phyloP scores from a whole-genome alignment of 2,797 vertebrate species.

The Sandelia bainsii region DNA sequence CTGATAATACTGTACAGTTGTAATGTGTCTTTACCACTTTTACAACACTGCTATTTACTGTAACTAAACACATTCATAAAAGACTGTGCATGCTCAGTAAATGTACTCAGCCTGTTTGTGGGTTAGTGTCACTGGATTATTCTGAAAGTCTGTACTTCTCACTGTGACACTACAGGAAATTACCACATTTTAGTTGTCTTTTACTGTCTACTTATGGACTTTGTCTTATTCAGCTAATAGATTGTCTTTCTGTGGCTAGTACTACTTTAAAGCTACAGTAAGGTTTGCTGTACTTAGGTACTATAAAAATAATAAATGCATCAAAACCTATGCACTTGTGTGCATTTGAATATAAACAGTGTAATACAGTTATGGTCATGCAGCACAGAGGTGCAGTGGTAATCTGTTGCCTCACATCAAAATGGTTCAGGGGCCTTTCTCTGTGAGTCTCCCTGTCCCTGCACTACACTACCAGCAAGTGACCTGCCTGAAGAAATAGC shows the following conservation, averaged over 20 bases:
- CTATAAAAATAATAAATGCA: conserved; percentile 37
- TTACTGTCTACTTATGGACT: conserved; percentile 9
- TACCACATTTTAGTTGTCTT: conserved; percentile 7
- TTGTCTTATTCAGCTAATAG: background rate
- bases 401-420: too few species aligned
- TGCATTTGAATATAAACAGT: conserved; percentile 12
- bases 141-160: conserved; percentile 28
- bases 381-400: background rate
- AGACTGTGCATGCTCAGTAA: conserved; percentile 44
- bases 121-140: conserved; percentile 6
- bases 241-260: conserved; percentile 10
- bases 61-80: conserved; percentile 16
- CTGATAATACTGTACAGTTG: conserved; percentile 5
- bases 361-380: background rate
- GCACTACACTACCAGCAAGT: too few species aligned
- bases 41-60: conserved; percentile 17
- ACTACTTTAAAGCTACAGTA: conserved; percentile 18
- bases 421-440: too few species aligned
- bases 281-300: conserved; percentile 13
- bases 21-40: conserved; percentile 27
- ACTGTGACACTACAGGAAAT: conserved; percentile 31
- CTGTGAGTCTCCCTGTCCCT: too few species aligned
- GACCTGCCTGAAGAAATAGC: too few species aligned
- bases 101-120: conserved; percentile 19
- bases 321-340: conserved; percentile 22